Evolutionary conservation across 2,113 vertebrate genomes (phyloP).

Genomic region (Apistogramma diplotaenia): DNA sequence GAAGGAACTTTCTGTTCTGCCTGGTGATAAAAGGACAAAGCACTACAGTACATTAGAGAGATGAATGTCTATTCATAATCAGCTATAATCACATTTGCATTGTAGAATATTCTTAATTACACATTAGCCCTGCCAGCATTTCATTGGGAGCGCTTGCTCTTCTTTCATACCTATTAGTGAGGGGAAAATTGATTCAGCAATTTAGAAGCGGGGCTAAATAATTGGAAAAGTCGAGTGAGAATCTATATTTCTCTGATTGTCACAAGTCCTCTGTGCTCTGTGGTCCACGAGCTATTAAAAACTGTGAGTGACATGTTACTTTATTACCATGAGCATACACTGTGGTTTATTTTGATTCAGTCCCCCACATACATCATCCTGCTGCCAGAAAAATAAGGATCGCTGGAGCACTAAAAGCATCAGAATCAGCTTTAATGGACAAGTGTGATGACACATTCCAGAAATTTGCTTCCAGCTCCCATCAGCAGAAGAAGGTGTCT

Average conservation of each 20-base stretch:
- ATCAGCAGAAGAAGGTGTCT: not conserved
- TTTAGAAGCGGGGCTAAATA: not conserved
- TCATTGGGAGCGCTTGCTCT: not conserved
- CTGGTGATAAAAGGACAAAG: constrained; percentile 19
- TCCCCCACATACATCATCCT: not conserved
- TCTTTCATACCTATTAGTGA: not conserved
- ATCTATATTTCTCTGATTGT: not conserved
- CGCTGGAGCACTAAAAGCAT: not conserved
- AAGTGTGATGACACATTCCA: not conserved
- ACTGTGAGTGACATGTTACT: not conserved
- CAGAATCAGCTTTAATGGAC: not conserved
- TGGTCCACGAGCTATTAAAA: not conserved
- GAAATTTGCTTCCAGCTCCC: not conserved
- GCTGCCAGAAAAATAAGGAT: not conserved
- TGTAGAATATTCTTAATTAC: constrained; percentile 16
- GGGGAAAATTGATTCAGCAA: not conserved
- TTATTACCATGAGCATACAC: not conserved
- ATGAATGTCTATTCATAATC: constrained; percentile 48
- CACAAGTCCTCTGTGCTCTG: not conserved
- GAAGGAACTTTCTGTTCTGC: not conserved
- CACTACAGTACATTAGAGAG: constrained; percentile 16
- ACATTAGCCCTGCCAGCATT: not conserved
- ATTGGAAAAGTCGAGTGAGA: not conserved
- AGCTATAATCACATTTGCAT: constrained; percentile 40
- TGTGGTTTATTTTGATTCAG: not conserved